phyloP scores from a whole-genome alignment of 2,888 invertebrate species.

The Drosophila nigritarsus region DNA sequence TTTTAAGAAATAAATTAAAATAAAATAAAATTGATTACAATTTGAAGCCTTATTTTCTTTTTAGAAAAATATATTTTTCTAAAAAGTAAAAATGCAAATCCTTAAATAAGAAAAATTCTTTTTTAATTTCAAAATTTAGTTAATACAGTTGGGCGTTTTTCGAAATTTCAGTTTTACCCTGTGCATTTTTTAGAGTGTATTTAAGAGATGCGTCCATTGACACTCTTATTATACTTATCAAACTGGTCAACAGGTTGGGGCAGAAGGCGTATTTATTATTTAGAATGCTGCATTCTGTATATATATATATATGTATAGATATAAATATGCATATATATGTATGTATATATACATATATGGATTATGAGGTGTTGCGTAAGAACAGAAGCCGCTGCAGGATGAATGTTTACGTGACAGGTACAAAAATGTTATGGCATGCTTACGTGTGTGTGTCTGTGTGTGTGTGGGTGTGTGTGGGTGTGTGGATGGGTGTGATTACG shows the following conservation, averaged over 20 bases:
- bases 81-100: neutral
- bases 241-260: neutral
- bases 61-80: neutral
- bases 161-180: neutral
- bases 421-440: neutral
- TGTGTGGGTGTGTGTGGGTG: neutral
- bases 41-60: neutral
- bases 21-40: neutral
- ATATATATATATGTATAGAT: neutral
- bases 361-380: conserved; percentile 25
- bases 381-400: neutral
- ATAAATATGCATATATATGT: neutral
- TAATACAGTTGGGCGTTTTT: neutral
- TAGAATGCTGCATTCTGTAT: neutral
- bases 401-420: conserved; percentile 17
- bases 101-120: neutral
- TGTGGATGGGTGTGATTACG: conserved; percentile 18
- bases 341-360: neutral
- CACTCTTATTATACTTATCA: neutral
- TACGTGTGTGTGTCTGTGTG: conserved; percentile 6
- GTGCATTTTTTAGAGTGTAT: conserved; percentile 8
- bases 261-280: neutral
- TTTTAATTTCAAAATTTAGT: neutral
- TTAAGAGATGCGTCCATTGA: neutral
- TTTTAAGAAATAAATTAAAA: neutral